Conservation (phyloP, 2,797 vertebrate genomes). For the Lepus townsendii region DNA sequence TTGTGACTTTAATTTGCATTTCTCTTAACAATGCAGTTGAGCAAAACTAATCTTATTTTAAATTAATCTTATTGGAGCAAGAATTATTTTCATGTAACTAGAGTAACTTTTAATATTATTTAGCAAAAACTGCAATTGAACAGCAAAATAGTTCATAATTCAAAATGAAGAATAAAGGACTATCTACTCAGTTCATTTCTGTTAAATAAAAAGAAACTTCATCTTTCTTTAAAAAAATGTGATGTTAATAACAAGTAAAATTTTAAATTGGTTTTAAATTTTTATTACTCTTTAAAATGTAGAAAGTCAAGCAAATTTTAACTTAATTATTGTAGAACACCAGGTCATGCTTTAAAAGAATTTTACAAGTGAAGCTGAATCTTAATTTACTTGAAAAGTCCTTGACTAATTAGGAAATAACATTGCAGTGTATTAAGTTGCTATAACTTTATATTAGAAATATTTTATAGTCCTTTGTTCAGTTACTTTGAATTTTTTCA, state of each 20-base stretch:
- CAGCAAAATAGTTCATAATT: background rate
- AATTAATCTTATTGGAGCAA: background rate
- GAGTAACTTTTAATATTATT: background rate
- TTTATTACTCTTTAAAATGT: constrained; percentile 13
- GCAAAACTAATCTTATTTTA: constrained; percentile 18
- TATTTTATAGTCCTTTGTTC: background rate
- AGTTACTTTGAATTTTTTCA: constrained; percentile 12
- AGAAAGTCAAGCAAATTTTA: background rate
- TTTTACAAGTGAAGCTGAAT: background rate
- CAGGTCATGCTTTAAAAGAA: background rate
- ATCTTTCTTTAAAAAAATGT: background rate
- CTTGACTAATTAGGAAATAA: background rate
- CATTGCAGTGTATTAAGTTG: background rate
- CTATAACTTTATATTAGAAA: background rate
- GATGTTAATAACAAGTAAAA: background rate
- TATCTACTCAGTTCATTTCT: background rate
- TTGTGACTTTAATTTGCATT: background rate
- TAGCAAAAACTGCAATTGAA: background rate
- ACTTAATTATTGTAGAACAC: background rate
- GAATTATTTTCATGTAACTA: background rate
- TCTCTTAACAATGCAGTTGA: background rate
- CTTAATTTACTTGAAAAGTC: background rate
- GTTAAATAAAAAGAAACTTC: background rate
- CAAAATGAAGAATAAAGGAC: background rate
- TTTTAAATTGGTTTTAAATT: background rate